Conservation (phyloP, 2,797 vertebrate genomes). For the Peromyscus eremicus region DNA sequence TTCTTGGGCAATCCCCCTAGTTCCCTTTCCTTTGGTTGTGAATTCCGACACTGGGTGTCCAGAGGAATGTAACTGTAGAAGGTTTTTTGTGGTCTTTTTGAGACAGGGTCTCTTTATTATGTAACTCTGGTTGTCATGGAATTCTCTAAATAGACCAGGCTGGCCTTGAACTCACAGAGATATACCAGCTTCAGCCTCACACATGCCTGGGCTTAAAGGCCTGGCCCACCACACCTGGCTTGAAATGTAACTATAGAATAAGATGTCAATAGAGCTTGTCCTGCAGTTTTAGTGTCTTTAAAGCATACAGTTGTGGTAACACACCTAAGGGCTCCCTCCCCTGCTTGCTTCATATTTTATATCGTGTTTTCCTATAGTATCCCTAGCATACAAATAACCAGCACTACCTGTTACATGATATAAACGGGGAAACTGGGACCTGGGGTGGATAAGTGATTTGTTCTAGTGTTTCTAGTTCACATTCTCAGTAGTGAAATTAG, state of each 20-base stretch:
- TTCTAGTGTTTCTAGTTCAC: constrained; percentile 49
- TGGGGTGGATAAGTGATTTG: not conserved
- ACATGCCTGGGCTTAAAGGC: not conserved
- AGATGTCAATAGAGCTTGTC: not conserved
- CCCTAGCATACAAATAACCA: not conserved
- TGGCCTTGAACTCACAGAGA: not conserved
- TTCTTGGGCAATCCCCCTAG: not conserved
- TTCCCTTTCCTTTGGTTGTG: constrained; percentile 12
- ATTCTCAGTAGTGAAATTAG: not conserved
- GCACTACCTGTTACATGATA: not conserved
- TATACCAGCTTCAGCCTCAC: not conserved
- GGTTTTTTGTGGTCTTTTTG: not conserved
- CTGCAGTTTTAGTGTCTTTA: constrained; percentile 23
- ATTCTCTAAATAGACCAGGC: not conserved
- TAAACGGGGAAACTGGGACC: constrained; percentile 22
- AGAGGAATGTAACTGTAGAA: constrained; percentile 10
- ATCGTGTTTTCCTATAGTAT: constrained; percentile 18
- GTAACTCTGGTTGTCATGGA: not conserved
- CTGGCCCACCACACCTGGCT: not conserved
- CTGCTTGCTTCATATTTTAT: not conserved
- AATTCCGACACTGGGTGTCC: not conserved
- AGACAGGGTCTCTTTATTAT: not conserved
- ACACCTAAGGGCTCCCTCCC: not conserved
- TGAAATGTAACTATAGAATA: not conserved
- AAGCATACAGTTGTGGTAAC: not conserved